Evolutionary conservation across 1,140 invertebrate genomes (phyloP), one percentile per base, ranked within the genome.

Genomic region (Drosophila takahashii): DNA sequence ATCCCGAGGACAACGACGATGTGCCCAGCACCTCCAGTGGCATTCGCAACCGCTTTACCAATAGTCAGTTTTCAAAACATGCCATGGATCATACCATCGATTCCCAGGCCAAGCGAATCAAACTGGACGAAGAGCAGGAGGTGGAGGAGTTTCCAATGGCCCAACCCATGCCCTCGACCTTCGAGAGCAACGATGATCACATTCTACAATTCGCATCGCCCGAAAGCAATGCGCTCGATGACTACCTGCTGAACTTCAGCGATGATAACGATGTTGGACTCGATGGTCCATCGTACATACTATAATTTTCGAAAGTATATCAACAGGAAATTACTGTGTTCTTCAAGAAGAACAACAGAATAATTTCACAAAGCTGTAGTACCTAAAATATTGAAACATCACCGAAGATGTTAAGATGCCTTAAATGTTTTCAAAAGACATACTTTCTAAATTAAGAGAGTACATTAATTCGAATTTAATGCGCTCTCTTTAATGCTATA

Each of bases 131-230:
- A 0, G 41, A 45, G 1, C 1, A n/a, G 13, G 51, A 41, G 0
- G 22, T 39, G 0, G 41, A 45, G 1, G 41, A 29, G 27, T 26
- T 62, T n/a, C 57, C 57, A 11, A 39, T 62, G 62, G 26, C 56
- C n/a, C 57, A 66, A 9, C 41, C 53, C 1, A 9, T 18, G 3
- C 29, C 56, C 11, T 18, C 48, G 7, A 15, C 59, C 34, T 22
- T 15, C 26, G 34, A 58, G 36, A 27, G n/a, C 47, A 15, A 16
- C 10, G 39, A 27, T 10, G 27, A 29, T 16, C 9, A 51, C 9
- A 39, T 22, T 5, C 42, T 69, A 11, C n/a, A 32, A 4, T 70
- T 70, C 9, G 7, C 16, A 2, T n/a, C 42, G 16, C 13, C 22
- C 9, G 29, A 15, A 8, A 16, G 3, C 11, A 34, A 41, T 18